Evolutionary conservation across 2,888 invertebrate species (phyloP), one percentile per base, ranked within the genome.

Genomic region (Elysia crispata): DNA sequence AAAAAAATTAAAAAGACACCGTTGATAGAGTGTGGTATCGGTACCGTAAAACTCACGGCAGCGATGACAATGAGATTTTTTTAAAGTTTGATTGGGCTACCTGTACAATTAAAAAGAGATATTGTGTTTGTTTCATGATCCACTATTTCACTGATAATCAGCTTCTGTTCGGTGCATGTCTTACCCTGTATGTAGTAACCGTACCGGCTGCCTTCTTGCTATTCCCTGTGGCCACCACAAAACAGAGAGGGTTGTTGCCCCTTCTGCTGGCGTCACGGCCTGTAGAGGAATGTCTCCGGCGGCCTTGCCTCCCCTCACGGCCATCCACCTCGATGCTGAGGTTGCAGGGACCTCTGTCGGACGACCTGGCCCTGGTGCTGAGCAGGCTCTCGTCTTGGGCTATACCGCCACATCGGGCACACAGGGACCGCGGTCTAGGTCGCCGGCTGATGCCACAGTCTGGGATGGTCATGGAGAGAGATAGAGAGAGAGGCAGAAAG

Each of bases 291-390:
- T 78, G 60, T 6, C 79, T 73, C 54, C 54, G 62, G 31, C 79
- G 64, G 41, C 11, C 41, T 11, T 41, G 41, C 41, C 41, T 41
- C 6, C 79, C 74, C 33, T 79, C 74, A 1, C 74, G 50, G 8
- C 79, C 79, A 54, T 79, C 66, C 11, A 73, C 33, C 33, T 79
- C 79, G 0, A 79, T 30, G 66, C 79, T 79, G 11, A 79, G 49
- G n/a, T 41, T 41, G 20, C 57, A 50, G 25, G 54, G 54, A 13
- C 28, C 31, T 20, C 54, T 66, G 6, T 50, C 25, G 66, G 66
- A 79, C 1, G 74, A 23, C 15, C 31, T 25, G 11, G 73, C 64
- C 15, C 79, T 30, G n/a, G 66, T 41, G 41, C 41, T 41, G 74
- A 0, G 76, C 66, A 33, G 25, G 25, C 20, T 28, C 20, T 49